These are phyloP conservation scores for Ptychoptera contaminata DNA, from an alignment of 2,888 invertebrate genomes.

Conservation along the genomic window DNA sequence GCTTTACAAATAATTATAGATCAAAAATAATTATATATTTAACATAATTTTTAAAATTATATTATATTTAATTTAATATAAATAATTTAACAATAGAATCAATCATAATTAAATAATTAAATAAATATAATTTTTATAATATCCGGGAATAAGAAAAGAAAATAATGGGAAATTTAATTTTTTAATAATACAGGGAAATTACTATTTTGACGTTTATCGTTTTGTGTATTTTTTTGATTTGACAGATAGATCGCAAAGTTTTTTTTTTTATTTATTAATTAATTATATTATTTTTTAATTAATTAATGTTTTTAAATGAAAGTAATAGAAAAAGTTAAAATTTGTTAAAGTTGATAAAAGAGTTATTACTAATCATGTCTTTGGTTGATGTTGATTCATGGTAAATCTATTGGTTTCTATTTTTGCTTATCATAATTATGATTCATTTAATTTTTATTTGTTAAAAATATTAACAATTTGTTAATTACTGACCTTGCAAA, in stretches of 20 bases:
- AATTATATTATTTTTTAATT: not conserved
- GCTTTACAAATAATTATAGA: too few relatives aligned
- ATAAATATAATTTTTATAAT: not conserved
- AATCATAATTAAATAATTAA: too few relatives aligned
- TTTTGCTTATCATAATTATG: too few relatives aligned
- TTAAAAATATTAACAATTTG: too few relatives aligned
- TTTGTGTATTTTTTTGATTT: not conserved
- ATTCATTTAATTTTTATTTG: too few relatives aligned
- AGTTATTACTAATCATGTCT: constrained; percentile 21
- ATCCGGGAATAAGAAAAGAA: not conserved
- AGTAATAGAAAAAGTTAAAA: not conserved
- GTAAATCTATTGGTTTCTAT: constrained; percentile 14
- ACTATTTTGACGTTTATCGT: constrained; percentile 2
- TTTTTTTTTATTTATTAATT: not conserved
- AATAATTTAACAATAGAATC: too few relatives aligned
- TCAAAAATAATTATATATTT: too few relatives aligned
- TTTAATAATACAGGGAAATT: not conserved
- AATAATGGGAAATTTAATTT: constrained; percentile 1
- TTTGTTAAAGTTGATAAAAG: constrained; percentile 1
- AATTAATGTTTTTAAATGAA: not conserved
- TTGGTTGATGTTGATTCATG: constrained; percentile 30
- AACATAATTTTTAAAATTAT: too few relatives aligned
- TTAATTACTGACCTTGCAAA: too few relatives aligned
- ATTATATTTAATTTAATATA: too few relatives aligned
- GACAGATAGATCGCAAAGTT: too few relatives aligned